Conservation (phyloP, 2,888 invertebrate genomes). For the Lamellibrachia satsuma region DNA sequence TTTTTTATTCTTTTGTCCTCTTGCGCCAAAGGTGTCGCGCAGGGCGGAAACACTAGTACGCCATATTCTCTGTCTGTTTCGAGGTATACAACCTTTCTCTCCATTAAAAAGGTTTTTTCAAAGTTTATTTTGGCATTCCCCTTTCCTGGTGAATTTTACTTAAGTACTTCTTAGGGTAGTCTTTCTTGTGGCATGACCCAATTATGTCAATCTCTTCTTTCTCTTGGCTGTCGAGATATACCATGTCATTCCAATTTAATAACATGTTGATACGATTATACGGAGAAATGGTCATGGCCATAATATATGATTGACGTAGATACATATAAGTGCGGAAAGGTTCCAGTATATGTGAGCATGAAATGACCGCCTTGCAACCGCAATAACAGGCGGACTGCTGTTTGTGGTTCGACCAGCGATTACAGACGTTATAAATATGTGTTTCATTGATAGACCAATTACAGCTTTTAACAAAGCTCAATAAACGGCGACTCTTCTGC, state of each 20-base stretch:
- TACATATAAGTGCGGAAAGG: slow-evolving; percentile 2
- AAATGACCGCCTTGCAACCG: background rate
- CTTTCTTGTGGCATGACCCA: too few relatives aligned
- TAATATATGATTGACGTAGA: background rate
- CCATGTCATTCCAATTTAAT: background rate
- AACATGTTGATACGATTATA: background rate
- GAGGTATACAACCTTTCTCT: too few relatives aligned
- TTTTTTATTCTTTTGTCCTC: too few relatives aligned
- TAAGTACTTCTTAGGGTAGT: too few relatives aligned
- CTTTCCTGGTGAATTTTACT: too few relatives aligned
- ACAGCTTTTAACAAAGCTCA: background rate
- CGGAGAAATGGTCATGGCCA: background rate
- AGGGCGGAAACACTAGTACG: too few relatives aligned
- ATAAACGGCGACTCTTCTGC: background rate
- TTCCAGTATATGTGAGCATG: background rate
- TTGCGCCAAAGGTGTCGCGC: too few relatives aligned
- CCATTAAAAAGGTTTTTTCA: too few relatives aligned
- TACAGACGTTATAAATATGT: background rate
- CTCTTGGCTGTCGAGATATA: background rate
- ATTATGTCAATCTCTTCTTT: too few relatives aligned
- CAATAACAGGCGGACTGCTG: background rate
- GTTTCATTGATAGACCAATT: background rate
- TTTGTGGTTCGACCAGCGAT: background rate
- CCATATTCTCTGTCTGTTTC: too few relatives aligned
- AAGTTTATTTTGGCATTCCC: too few relatives aligned